Percentiles rank a stretch among this genome's conserved stretches.
phyloP scores from a whole-genome alignment of 2,113 vertebrate species.

The Nipponia nippon region DNA sequence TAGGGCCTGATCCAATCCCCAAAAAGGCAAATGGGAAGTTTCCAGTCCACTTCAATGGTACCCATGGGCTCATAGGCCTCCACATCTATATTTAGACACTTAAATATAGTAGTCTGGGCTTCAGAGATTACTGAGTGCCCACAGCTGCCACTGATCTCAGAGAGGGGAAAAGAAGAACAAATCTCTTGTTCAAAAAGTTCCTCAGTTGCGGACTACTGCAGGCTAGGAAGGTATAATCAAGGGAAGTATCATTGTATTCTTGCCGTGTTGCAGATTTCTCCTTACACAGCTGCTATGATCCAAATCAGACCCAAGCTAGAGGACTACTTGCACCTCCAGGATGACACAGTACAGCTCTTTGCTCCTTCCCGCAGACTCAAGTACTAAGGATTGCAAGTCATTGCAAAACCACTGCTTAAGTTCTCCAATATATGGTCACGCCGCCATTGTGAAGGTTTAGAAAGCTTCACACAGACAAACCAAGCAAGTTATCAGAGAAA shows the following conservation, averaged over 20 bases:
- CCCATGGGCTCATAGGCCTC: not conserved
- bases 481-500: not conserved
- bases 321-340: not conserved
- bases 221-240: not conserved
- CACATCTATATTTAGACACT: not conserved
- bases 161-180: not conserved
- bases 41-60: slow-evolving; percentile 33
- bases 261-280: not conserved
- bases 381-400: not conserved
- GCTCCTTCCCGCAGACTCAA: not conserved
- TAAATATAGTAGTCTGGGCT: slow-evolving; percentile 40
- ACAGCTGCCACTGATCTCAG: slow-evolving; percentile 46
- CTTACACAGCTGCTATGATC: not conserved
- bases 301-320: not conserved
- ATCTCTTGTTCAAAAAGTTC: not conserved
- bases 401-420: not conserved
- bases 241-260: not conserved
- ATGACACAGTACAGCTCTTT: not conserved
- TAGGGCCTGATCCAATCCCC: slow-evolving; percentile 25
- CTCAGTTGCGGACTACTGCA: not conserved
- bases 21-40: slow-evolving; percentile 42
- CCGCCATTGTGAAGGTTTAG: not conserved
- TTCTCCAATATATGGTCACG: not conserved
- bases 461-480: not conserved
- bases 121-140: slow-evolving; percentile 26